Percentiles rank a stretch among this genome's conserved stretches.
Conservation (phyloP, 2,797 vertebrate species). For the Euphonia xanthogaster region DNA sequence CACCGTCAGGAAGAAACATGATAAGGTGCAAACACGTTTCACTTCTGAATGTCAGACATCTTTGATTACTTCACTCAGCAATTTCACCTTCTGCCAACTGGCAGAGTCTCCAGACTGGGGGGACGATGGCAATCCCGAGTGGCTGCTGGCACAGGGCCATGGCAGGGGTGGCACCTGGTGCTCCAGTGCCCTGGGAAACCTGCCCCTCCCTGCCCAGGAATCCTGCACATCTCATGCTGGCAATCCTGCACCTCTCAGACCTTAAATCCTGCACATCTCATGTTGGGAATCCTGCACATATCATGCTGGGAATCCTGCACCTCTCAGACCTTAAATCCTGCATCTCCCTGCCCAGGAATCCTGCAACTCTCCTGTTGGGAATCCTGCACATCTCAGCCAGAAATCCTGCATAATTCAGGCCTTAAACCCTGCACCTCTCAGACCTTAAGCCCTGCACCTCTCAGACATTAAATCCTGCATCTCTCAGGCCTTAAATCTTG, state of each 20-base stretch:
- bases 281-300: background rate
- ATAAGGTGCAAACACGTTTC: slow-evolving; percentile 63
- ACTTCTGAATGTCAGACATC: slow-evolving; percentile 55
- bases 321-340: background rate
- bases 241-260: background rate
- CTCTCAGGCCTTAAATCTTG: rapidly evolving
- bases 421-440: rapidly evolving
- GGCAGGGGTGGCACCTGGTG: background rate
- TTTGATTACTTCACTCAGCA: slow-evolving; percentile 39
- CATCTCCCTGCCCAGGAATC: rapidly evolving
- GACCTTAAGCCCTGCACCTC: background rate
- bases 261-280: background rate
- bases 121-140: background rate
- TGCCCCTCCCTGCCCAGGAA: background rate
- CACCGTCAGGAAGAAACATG: slow-evolving; percentile 2
- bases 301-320: background rate
- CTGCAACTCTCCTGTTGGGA: background rate
- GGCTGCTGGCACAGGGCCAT: background rate
- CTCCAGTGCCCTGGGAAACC: background rate
- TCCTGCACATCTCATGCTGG: background rate
- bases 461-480: rapidly evolving
- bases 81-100: slow-evolving; percentile 24
- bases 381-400: rapidly evolving
- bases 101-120: background rate
- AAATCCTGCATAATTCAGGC: background rate